A percentile compares a stretch with the other conserved stretches of the same genome.
phyloP scores from a whole-genome alignment of 2,797 vertebrate species.

The Cetoscarus ocellatus region DNA sequence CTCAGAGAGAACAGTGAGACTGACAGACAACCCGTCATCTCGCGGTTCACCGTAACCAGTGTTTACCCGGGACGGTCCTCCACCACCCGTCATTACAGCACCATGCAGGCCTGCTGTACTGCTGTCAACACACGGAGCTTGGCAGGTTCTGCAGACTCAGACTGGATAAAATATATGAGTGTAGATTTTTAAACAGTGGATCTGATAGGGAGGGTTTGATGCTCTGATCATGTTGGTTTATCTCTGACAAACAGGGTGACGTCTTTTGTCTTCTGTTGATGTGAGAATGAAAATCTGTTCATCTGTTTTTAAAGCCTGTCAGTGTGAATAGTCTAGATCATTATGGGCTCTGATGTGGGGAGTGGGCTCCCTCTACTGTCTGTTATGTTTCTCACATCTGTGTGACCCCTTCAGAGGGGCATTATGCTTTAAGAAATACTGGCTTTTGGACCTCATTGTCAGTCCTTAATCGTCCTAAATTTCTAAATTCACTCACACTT shows the following conservation, averaged over 20 bases:
- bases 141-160: constrained; percentile 39
- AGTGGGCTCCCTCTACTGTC: constrained; percentile 75
- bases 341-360: constrained; percentile 43
- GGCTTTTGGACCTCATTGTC: too few species aligned
- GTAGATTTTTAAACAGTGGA: constrained; percentile 1
- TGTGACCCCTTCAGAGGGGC: not conserved
- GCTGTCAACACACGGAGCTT: constrained; percentile 70
- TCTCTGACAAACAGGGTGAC: not conserved
- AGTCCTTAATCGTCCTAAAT: too few species aligned
- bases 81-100: constrained; percentile 67
- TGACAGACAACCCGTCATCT: constrained; percentile 71
- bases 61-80: constrained; percentile 62
- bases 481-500: too few species aligned
- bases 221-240: not conserved
- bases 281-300: too few species aligned
- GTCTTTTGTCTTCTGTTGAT: not conserved
- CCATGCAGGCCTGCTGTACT: constrained; percentile 55
- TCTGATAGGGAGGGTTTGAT: constrained; percentile 16
- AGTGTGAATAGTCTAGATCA: too few species aligned
- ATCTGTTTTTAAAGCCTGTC: too few species aligned
- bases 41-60: constrained; percentile 70
- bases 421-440: too few species aligned
- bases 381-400: constrained; percentile 35
- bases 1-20: constrained; percentile 38
- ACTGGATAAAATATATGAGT: constrained; percentile 20